Conservation (phyloP, 2,797 vertebrate genomes). For the Tenualosa ilisha region DNA sequence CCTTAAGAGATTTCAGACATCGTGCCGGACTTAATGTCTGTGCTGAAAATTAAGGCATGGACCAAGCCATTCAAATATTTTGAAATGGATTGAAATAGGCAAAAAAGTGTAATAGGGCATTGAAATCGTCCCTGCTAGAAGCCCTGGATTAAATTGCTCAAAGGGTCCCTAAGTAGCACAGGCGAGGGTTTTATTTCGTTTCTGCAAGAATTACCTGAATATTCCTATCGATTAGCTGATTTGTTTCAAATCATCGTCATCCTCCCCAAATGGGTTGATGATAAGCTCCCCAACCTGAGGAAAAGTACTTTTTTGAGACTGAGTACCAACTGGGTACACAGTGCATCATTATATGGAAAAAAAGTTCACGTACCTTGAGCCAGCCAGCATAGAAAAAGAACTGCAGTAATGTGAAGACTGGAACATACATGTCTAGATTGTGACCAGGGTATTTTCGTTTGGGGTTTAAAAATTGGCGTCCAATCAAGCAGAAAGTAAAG, state of each 20-base stretch:
- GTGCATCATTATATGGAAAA: background rate
- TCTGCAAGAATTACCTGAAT: conserved; percentile 70
- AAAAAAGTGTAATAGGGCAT: no score
- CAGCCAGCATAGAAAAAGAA: conserved; percentile 93
- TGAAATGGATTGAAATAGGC: no score
- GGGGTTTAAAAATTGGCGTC: conserved; percentile 84
- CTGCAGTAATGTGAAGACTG: conserved; percentile 86
- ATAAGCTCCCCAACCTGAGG: conserved; percentile 86
- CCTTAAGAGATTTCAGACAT: conserved; percentile 61
- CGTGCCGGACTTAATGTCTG: no score
- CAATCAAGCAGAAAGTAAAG: conserved; percentile 84
- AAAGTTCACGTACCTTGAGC: conserved; percentile 79
- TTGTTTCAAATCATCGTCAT: conserved; percentile 92
- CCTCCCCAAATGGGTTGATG: conserved; percentile 91
- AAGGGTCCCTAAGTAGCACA: no score
- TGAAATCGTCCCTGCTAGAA: no score
- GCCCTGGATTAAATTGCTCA: no score
- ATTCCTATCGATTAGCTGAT: conserved; percentile 89
- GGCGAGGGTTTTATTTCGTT: no score
- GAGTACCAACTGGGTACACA: background rate
- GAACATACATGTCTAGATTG: conserved; percentile 81
- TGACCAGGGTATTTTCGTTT: conserved; percentile 62
- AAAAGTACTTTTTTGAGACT: conserved; percentile 1
- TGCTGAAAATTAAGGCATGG: no score
- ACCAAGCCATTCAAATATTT: no score